Evolutionary conservation across 2,113 vertebrate genomes (phyloP).

Genomic region (Pygathrix nemaeus): DNA sequence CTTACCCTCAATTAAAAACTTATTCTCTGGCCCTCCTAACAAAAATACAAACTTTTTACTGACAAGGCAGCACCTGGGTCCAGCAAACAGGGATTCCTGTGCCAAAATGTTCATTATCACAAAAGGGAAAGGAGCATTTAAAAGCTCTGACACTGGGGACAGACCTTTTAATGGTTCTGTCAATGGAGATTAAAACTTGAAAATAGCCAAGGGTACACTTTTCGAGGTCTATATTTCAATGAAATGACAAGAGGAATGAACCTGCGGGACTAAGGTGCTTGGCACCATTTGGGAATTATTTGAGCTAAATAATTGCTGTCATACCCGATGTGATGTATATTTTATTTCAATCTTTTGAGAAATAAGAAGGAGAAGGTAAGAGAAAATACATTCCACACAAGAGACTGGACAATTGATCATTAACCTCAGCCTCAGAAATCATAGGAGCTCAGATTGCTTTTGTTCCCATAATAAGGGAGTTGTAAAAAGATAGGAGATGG

Average conservation of each 20-base stretch:
- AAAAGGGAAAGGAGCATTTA: neutral
- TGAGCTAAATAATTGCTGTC: slow-evolving; percentile 11
- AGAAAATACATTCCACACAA: neutral
- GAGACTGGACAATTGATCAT: neutral
- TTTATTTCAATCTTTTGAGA: slow-evolving; percentile 48
- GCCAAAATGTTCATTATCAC: neutral
- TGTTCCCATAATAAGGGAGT: neutral
- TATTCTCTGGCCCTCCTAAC: neutral
- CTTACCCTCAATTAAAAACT: neutral
- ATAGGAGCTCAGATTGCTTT: neutral
- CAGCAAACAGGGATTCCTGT: neutral
- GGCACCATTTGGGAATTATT: neutral
- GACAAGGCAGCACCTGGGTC: neutral
- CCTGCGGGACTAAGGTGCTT: neutral
- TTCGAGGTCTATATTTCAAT: slow-evolving; percentile 21
- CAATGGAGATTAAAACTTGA: slow-evolving; percentile 1
- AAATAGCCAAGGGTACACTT: neutral
- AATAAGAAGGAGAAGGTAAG: neutral
- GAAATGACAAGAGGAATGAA: neutral
- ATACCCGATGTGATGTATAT: neutral
- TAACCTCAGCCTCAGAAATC: neutral
- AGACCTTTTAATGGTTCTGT: slow-evolving; percentile 41
- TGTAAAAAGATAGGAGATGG: neutral
- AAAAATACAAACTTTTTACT: neutral
- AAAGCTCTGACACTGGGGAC: neutral